phyloP scores from a whole-genome alignment of 2,113 vertebrate genomes.

The Rhynchopsitta pachyrhyncha region DNA sequence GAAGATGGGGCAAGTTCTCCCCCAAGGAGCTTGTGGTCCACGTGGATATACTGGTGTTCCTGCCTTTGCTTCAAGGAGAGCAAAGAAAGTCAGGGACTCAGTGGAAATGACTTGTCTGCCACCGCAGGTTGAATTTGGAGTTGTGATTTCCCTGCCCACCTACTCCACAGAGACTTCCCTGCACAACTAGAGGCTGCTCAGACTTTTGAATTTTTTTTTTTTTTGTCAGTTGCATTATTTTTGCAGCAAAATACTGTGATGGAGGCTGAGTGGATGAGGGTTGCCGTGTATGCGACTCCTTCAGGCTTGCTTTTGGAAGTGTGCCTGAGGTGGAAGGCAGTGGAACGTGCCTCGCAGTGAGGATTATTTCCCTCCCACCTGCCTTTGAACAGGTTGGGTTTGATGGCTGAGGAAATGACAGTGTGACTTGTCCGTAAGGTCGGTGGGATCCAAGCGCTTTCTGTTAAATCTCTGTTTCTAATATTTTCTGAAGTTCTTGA shows the following conservation, averaged over 20 bases:
- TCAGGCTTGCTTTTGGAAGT: background rate
- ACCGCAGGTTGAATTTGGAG: background rate
- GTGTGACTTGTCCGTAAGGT: constrained; percentile 33
- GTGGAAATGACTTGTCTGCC: background rate
- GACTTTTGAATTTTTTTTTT: rapidly evolving
- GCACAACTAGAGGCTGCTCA: background rate
- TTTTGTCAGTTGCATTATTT: background rate
- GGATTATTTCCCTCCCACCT: background rate
- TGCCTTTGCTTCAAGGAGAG: background rate
- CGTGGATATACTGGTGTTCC: rapidly evolving
- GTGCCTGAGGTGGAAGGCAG: background rate
- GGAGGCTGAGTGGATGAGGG: background rate
- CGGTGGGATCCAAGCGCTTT: constrained; percentile 48
- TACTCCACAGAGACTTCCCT: rapidly evolving
- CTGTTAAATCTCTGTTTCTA: constrained; percentile 68
- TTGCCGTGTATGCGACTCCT: background rate
- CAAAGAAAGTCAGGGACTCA: background rate
- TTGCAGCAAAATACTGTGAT: background rate
- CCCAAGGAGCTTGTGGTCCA: background rate
- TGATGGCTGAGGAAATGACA: constrained; percentile 44
- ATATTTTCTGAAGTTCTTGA: constrained; percentile 67
- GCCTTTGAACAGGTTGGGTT: background rate
- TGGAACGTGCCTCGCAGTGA: background rate
- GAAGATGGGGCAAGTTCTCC: background rate
- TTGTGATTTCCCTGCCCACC: background rate